Evolutionary conservation across 37 sponge, comb jelly and placozoan species (phyloP), one percentile per base, ranked within the genome.

Genomic region (Chondrosia reniformis): DNA sequence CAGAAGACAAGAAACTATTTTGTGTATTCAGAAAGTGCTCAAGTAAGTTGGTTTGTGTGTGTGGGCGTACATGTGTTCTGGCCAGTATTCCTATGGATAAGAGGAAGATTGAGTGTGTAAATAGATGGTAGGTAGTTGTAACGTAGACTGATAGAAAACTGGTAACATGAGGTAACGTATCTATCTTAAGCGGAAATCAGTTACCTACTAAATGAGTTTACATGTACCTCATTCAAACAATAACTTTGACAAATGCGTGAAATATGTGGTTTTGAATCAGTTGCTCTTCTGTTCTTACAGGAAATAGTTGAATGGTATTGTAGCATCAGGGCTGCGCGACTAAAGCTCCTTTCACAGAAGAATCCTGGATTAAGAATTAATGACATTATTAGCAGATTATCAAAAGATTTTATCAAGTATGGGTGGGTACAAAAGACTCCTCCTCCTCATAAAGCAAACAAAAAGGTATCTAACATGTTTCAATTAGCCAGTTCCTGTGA

Each of bases 371-470:
- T 57, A 38, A 33, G 77, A 4, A 30, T 33, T 2, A 64, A 57
- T 39, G 84, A 86, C 2, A 41, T 69, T 1, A 41, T 69, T 21
- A 17, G 0, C 22, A 36, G n/a, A 12, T 33, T 83, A 33, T 90
- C 91, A 39, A 75, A 82, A 45, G 91, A 90, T 41, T 90, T 90
- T 67, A 44, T 80, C 0, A 90, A 90, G 78, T 77, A 75, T 19
- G 91, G 91, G 1, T 90, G 80, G 44, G 45, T 90, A 24, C 87
- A 83, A 45, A 90, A 90, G 66, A 90, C 91, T 0, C 91, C 91
- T 12, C 72, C 72, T 25, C 38, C 72, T 40, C 43, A 30, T n/a
- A 69, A 69, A 25, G 72, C 72, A 36, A 43, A 41, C 41, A 69
- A 69, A 24, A 69, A 69, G 72, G 72, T 69, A 32, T 10, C 17